A percentile compares a stretch with the other conserved stretches of the same genome.
phyloP scores from a whole-genome alignment of 1,140 invertebrate species.

The Nilaparvata lugens region DNA sequence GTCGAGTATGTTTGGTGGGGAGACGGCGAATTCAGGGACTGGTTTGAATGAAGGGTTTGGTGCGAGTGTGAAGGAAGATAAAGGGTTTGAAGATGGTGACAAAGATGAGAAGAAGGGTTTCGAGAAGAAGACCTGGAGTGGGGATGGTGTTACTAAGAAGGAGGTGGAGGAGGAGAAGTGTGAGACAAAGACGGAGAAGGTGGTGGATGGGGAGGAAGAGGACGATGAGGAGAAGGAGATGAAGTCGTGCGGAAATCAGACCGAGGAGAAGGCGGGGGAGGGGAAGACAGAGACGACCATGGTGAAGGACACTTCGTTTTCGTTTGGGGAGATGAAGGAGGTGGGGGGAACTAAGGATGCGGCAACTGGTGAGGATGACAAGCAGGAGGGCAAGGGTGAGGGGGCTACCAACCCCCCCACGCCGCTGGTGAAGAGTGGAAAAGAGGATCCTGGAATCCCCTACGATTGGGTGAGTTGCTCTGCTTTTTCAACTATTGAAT shows the following conservation, averaged over 20 bases:
- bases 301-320: background rate
- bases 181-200: background rate
- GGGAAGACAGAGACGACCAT: background rate
- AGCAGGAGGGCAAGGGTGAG: conserved; percentile 38
- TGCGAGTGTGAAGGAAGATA: too few species aligned
- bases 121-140: background rate
- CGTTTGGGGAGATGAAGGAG: conserved; percentile 25
- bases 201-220: background rate
- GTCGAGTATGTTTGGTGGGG: too few species aligned
- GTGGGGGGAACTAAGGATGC: conserved; percentile 27
- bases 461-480: conserved; percentile 60
- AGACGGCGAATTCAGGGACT: too few species aligned
- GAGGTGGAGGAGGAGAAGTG: conserved; percentile 27
- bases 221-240: background rate
- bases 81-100: too few species aligned
- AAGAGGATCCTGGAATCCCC: conserved; percentile 67
- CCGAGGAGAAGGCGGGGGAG: background rate
- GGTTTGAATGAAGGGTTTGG: too few species aligned
- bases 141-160: conserved; percentile 24
- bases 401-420: conserved; percentile 29
- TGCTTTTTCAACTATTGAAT: background rate
- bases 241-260: conserved; percentile 9
- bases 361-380: conserved; percentile 14
- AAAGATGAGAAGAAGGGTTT: too few species aligned
- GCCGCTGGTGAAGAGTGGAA: conserved; percentile 36